Conservation (phyloP, 2,113 vertebrate species). For the Callopanchax toddi region DNA sequence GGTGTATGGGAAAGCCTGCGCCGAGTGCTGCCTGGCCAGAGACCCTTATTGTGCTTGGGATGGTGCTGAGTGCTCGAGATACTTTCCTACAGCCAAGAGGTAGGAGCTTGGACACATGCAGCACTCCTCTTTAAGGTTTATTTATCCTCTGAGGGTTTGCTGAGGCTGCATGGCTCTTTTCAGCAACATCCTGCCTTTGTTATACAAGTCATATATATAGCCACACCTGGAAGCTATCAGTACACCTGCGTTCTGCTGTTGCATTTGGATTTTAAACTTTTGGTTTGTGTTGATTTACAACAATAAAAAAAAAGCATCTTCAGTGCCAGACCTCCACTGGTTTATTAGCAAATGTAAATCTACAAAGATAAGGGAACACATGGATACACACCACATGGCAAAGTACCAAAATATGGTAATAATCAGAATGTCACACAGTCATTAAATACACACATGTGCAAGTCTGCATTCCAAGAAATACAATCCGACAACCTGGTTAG, state of each 20-base stretch:
- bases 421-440: constrained; percentile 44
- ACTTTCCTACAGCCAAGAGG: constrained; percentile 98
- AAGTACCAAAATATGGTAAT: constrained; percentile 48
- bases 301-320: constrained; percentile 9
- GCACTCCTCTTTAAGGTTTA: constrained; percentile 31
- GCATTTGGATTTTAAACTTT: constrained; percentile 29
- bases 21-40: constrained; percentile 96
- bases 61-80: constrained; percentile 92
- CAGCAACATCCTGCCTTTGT: constrained; percentile 37
- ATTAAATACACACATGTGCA: constrained; percentile 37
- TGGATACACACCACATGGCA: constrained; percentile 8
- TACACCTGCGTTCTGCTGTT: constrained; percentile 43
- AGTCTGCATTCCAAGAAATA: constrained; percentile 38
- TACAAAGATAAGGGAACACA: constrained; percentile 6
- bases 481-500: constrained; percentile 32
- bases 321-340: constrained; percentile 34
- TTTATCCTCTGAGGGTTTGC: constrained; percentile 31
- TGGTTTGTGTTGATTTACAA: constrained; percentile 14
- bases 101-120: constrained; percentile 58
- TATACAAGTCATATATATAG: constrained; percentile 11
- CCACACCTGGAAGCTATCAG: constrained; percentile 57
- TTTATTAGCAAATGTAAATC: constrained; percentile 19
- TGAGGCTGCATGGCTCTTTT: constrained; percentile 27
- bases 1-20: constrained; percentile 95
- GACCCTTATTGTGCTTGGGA: constrained; percentile 99